Base-by-base conservation (phyloP, 2,888 invertebrate species). In the Drosophila ezoana region DNA sequence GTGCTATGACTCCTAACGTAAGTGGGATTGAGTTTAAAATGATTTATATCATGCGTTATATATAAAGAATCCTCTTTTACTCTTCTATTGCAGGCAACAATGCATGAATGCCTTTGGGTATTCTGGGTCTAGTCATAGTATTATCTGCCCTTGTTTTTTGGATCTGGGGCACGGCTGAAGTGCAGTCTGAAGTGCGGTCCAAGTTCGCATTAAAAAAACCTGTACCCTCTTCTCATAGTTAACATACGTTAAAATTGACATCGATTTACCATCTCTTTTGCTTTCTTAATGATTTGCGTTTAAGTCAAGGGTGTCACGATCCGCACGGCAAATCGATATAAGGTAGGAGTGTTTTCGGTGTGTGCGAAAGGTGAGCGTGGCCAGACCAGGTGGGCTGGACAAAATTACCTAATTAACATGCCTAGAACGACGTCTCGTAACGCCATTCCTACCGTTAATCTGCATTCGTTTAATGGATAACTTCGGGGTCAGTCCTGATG, bases 121-220 rank as follows among this genome's bases (percentile, higher is more conserved):
- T n/a, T n/a, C n/a, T n/a, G n/a, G n/a, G n/a, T n/a, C n/a, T n/a
- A n/a, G n/a, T n/a, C n/a, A n/a, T n/a, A n/a, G n/a, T n/a, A n/a
- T n/a, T n/a, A n/a, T n/a, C n/a, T n/a, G n/a, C n/a, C n/a, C n/a
- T n/a, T n/a, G n/a, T n/a, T n/a, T n/a, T n/a, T n/a, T n/a, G n/a
- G n/a, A n/a, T n/a, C n/a, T n/a, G n/a, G n/a, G n/a, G n/a, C n/a
- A n/a, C n/a, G n/a, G n/a, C n/a, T n/a, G n/a, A n/a, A n/a, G n/a
- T n/a, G n/a, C n/a, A n/a, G n/a, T n/a, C n/a, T n/a, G n/a, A n/a
- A n/a, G n/a, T n/a, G n/a, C n/a, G n/a, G n/a, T n/a, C n/a, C n/a
- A n/a, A n/a, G n/a, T n/a, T n/a, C n/a, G 95, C 85, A 92, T 8
- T 28, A 8, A 28, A 28, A 28, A 28, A 1, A 28, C 2, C 8